Evolutionary conservation across 2,113 vertebrate species (phyloP).

Genomic region (Neolamprologus sp.): DNA sequence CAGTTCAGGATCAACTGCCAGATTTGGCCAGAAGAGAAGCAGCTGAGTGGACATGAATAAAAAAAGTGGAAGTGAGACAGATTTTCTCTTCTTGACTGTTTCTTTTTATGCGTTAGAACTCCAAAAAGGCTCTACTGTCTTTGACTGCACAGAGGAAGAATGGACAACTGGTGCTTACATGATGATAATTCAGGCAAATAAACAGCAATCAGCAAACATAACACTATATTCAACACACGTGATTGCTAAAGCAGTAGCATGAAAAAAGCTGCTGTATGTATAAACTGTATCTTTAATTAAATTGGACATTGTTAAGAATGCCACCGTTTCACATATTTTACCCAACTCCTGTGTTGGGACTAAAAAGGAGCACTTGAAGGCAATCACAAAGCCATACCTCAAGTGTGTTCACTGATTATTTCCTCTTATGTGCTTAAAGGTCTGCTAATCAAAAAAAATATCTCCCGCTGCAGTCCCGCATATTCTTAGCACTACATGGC

Average conservation of each 20-base stretch:
- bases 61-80: neutral
- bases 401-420: constrained; percentile 9
- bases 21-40: constrained; percentile 27
- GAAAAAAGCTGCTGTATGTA: neutral
- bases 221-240: neutral
- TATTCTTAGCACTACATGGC: neutral
- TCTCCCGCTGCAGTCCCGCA: neutral
- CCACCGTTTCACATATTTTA: neutral
- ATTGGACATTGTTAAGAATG: neutral
- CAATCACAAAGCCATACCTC: neutral
- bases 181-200: neutral
- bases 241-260: neutral
- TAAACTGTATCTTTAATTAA: neutral
- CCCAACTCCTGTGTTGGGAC: neutral
- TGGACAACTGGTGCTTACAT: neutral
- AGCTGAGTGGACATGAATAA: neutral
- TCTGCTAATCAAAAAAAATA: constrained; percentile 26
- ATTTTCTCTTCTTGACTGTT: neutral
- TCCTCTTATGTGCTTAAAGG: neutral
- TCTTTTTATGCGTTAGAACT: neutral
- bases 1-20: constrained; percentile 52
- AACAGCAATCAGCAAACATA: neutral
- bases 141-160: neutral
- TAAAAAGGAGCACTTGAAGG: neutral
- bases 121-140: neutral